Conservation (phyloP, 2,888 invertebrate genomes). For the Apeira syringaria region DNA sequence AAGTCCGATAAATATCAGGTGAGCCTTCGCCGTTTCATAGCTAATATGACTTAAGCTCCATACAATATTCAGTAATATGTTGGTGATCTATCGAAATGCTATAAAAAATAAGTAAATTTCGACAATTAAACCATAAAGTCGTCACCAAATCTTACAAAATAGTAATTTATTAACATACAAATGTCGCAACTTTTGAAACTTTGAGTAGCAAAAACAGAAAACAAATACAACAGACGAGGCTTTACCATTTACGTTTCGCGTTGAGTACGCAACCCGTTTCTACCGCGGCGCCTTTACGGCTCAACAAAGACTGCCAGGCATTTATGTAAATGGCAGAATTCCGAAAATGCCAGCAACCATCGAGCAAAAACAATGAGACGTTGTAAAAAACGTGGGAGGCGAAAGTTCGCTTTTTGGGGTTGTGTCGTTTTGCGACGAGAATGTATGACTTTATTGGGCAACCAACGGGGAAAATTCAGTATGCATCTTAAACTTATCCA, state of each 20-base stretch:
- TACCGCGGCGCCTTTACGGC: conserved; percentile 74
- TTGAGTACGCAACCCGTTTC: conserved; percentile 41
- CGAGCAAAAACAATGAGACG: conserved; percentile 67
- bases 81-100: neutral
- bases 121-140: conserved; percentile 28
- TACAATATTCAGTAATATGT: no score
- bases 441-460: conserved; percentile 37
- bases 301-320: conserved; percentile 71
- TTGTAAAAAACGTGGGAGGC: conserved; percentile 64
- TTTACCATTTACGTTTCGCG: conserved; percentile 47
- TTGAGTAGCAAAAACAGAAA: conserved; percentile 47
- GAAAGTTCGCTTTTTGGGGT: conserved; percentile 72
- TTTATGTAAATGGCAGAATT: conserved; percentile 80
- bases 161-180: conserved; percentile 40
- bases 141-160: conserved; percentile 24
- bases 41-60: no score
- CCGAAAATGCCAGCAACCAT: conserved; percentile 70
- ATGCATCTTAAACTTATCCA: conserved; percentile 39
- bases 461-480: conserved; percentile 29
- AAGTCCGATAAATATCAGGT: no score
- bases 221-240: conserved; percentile 41
- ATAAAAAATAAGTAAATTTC: neutral
- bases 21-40: no score
- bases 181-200: conserved; percentile 47
- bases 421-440: conserved; percentile 53